phyloP scores from a whole-genome alignment of 2,113 vertebrate species.

The Todiramphus chloris region DNA sequence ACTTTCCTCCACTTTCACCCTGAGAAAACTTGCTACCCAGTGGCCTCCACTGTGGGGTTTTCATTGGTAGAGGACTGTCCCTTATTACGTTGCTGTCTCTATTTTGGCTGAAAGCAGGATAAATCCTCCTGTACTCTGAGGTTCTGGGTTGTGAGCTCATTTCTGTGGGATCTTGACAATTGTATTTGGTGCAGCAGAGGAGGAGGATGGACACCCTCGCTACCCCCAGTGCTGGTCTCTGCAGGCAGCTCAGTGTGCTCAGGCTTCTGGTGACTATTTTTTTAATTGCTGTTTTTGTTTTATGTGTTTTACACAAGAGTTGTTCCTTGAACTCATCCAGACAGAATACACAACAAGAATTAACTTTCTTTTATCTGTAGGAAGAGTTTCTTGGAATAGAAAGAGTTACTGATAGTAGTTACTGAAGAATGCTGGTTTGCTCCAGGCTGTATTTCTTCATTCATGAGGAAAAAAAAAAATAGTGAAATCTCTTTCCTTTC shows the following conservation, averaged over 20 bases:
- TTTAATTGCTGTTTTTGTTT: background rate
- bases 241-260: background rate
- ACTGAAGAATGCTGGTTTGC: background rate
- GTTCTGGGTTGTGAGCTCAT: background rate
- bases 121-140: background rate
- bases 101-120: background rate
- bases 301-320: background rate
- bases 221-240: background rate
- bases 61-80: background rate
- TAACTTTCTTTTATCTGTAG: background rate
- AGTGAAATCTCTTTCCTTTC: background rate
- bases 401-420: background rate
- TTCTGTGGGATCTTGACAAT: background rate
- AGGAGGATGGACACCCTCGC: background rate
- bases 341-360: background rate
- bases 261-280: background rate
- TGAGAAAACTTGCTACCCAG: background rate
- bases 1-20: background rate
- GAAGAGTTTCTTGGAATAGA: background rate
- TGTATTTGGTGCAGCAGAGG: background rate
- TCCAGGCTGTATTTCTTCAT: background rate
- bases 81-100: fast-evolving
- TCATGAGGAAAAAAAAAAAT: background rate
- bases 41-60: fast-evolving
- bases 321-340: background rate